A percentile compares a stretch with the other conserved stretches of the same genome.
phyloP scores from a whole-genome alignment of 2,888 invertebrate species.

The Octonoba sinensis region DNA sequence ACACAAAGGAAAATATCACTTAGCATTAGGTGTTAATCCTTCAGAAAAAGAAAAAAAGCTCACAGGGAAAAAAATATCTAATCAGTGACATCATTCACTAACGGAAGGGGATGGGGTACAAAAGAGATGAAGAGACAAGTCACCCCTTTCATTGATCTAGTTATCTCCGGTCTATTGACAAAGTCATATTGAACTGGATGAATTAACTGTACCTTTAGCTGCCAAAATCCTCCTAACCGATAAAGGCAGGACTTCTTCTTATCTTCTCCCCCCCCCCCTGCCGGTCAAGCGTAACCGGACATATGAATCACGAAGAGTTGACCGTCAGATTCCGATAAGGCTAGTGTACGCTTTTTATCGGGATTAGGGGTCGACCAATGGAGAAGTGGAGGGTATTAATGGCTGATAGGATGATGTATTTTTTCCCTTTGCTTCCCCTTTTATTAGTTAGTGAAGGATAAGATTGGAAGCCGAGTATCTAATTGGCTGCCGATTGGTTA shows the following conservation, averaged over 20 bases:
- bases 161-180: conserved; percentile 52
- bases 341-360: conserved; percentile 16
- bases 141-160: conserved; percentile 23
- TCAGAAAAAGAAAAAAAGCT: no score
- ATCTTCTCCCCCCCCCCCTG: conserved; percentile 20
- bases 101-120: neutral
- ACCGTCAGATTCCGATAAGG: conserved; percentile 49
- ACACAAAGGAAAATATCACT: no score
- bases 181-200: conserved; percentile 44
- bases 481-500: conserved; percentile 62
- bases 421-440: conserved; percentile 35
- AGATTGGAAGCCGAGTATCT: conserved; percentile 64
- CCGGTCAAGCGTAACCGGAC: conserved; percentile 63
- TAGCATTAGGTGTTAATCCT: no score
- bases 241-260: conserved; percentile 50
- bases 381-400: conserved; percentile 57
- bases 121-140: conserved; percentile 27
- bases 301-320: conserved; percentile 62
- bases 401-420: conserved; percentile 44
- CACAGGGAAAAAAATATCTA: no score
- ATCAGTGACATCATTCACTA: neutral
- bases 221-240: conserved; percentile 23
- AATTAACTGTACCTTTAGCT: conserved; percentile 56
- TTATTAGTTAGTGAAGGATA: conserved; percentile 64
- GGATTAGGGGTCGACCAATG: conserved; percentile 45